phyloP scores from a whole-genome alignment of 1,140 invertebrate species.

The Apis cerana region DNA sequence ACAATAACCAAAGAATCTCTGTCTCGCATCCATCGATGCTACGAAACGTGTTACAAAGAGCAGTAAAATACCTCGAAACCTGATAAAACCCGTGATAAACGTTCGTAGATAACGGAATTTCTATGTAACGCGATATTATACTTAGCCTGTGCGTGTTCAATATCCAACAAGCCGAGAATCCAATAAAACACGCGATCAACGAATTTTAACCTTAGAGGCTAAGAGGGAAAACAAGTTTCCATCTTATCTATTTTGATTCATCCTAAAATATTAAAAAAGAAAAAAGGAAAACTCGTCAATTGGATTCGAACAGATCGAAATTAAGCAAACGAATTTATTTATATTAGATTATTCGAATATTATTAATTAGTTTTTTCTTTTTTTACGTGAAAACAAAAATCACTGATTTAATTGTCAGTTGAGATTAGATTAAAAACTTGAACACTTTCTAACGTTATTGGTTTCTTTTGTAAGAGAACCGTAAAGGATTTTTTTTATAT shows the following conservation, averaged over 20 bases:
- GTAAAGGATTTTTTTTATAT: too few relatives aligned
- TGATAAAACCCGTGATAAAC: conserved; percentile 6
- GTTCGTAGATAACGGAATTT: conserved; percentile 12
- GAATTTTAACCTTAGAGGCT: background rate
- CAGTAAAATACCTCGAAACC: background rate
- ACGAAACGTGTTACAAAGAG: background rate
- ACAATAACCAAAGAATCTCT: background rate
- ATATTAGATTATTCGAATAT: too few relatives aligned
- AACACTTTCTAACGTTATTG: too few relatives aligned
- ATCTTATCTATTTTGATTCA: conserved; percentile 8
- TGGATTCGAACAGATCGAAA: too few relatives aligned
- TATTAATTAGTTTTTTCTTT: too few relatives aligned
- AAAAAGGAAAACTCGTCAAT: background rate
- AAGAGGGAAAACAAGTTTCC: conserved; percentile 9
- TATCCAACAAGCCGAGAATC: background rate
- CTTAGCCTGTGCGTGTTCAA: background rate
- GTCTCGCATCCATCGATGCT: background rate
- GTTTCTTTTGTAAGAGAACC: too few relatives aligned
- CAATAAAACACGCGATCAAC: background rate
- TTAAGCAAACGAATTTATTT: too few relatives aligned
- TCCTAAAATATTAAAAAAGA: background rate
- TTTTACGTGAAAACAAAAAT: too few relatives aligned
- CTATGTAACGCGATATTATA: conserved; percentile 14
- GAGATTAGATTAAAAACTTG: too few relatives aligned
- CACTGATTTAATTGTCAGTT: too few relatives aligned